Evolutionary conservation across 2,797 vertebrate genomes (phyloP).

Genomic region (Coreius guichenoti): DNA sequence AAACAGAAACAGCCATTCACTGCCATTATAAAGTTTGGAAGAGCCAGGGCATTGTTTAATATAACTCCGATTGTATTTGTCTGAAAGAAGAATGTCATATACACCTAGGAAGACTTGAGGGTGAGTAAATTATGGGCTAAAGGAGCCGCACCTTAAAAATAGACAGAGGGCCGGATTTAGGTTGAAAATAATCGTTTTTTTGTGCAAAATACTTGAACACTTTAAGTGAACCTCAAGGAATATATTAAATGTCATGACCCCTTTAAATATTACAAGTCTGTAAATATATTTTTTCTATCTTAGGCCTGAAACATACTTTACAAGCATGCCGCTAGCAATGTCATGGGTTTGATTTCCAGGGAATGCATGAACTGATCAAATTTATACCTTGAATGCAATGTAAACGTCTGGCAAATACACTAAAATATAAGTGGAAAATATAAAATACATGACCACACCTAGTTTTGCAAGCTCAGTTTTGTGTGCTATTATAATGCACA

Average conservation of each 20-base stretch:
- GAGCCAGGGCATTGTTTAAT: no score
- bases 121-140: neutral
- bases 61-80: no score
- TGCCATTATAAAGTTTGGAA: no score
- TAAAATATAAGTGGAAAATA: neutral
- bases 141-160: no score
- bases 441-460: neutral
- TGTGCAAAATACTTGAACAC: neutral
- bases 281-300: neutral
- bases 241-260: neutral
- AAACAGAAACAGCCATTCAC: no score
- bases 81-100: no score
- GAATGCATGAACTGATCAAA: neutral
- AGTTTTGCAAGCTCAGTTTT: neutral
- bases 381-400: neutral
- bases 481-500: neutral
- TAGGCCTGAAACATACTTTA: constrained; percentile 7
- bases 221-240: neutral
- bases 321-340: neutral
- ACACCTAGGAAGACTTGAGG: no score
- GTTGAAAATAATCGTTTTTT: no score
- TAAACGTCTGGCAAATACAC: neutral
- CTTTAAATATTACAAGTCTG: neutral
- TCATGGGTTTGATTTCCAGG: neutral
- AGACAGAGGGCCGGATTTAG: no score